Evolutionary conservation across 2,113 vertebrate species (phyloP).

Genomic region (Takifugu flavidus): DNA sequence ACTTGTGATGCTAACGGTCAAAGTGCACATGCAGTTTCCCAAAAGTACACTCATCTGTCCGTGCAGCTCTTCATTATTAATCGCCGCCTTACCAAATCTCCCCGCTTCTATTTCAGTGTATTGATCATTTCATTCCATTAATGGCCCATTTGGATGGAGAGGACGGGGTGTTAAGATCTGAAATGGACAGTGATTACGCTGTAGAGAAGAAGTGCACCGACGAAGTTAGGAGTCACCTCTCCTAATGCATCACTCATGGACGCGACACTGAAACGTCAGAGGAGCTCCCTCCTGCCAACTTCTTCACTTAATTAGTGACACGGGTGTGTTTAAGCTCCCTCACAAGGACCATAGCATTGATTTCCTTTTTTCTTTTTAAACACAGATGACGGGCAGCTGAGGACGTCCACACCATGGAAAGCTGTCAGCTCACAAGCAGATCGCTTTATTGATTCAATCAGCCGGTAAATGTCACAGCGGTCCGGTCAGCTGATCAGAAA

Average conservation of each 20-base stretch:
- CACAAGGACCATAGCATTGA: conserved; percentile 16
- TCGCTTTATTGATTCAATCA: conserved; percentile 21
- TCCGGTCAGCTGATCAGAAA: conserved; percentile 2
- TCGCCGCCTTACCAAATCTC: not conserved
- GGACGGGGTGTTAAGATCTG: no score
- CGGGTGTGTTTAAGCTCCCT: not conserved
- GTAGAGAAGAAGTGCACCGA: no score
- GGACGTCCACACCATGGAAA: conserved; percentile 17
- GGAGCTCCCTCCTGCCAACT: conserved; percentile 8
- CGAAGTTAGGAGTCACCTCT: not conserved
- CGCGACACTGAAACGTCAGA: not conserved
- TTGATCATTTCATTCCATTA: conserved; percentile 34
- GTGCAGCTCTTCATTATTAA: conserved; percentile 8
- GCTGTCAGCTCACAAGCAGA: not conserved
- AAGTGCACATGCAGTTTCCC: no score
- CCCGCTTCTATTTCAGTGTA: conserved; percentile 15
- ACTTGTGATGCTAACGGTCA: no score
- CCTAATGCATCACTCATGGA: not conserved
- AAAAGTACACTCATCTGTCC: no score
- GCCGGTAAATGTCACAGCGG: conserved; percentile 20
- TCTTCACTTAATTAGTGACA: conserved; percentile 24
- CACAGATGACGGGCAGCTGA: conserved; percentile 16
- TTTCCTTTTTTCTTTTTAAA: conserved; percentile 3
- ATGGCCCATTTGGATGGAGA: conserved; percentile 24
- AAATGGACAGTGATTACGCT: no score